phyloP scores from a whole-genome alignment of 2,797 vertebrate species.

The Mus spretus region DNA sequence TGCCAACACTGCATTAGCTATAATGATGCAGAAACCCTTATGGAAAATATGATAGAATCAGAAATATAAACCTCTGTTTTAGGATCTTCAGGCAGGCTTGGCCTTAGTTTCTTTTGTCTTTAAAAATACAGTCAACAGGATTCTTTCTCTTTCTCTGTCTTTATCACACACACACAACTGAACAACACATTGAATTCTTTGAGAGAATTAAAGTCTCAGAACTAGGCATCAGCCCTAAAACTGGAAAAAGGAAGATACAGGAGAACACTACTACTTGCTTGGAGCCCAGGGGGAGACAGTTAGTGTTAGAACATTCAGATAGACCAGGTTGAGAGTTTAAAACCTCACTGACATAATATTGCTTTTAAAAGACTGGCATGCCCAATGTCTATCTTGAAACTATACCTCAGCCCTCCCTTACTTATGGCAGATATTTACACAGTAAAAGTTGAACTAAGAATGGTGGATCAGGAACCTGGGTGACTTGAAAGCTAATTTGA shows the following conservation, averaged over 20 bases:
- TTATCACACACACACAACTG: background rate
- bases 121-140: background rate
- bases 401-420: background rate
- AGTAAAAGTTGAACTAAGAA: background rate
- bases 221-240: background rate
- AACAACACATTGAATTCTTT: background rate
- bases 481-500: background rate
- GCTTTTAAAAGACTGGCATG: background rate
- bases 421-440: background rate
- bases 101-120: background rate
- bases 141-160: background rate
- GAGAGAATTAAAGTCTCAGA: background rate
- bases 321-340: background rate
- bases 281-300: background rate
- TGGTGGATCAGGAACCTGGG: background rate
- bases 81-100: background rate
- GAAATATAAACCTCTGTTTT: background rate
- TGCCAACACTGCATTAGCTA: background rate
- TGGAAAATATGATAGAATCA: background rate
- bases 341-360: background rate
- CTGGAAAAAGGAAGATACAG: background rate
- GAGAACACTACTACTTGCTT: background rate
- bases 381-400: background rate
- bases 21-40: background rate
- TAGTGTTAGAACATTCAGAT: background rate